Conservation (phyloP, 2,113 vertebrate species). For the Arizona elegans region DNA sequence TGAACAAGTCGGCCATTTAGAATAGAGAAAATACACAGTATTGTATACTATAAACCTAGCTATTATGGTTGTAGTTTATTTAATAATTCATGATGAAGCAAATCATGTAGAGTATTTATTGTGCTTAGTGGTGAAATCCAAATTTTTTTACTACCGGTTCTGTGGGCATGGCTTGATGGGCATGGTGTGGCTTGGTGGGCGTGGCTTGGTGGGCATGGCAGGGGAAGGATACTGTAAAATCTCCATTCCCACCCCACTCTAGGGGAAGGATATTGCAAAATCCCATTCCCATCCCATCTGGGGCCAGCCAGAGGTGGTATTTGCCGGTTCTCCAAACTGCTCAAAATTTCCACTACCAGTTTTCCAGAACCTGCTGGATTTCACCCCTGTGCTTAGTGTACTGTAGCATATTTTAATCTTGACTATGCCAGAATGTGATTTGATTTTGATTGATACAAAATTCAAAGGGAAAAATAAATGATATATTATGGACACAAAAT, state of each 20-base stretch:
- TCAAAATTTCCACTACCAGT: too few relatives aligned
- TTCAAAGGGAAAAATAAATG: not conserved
- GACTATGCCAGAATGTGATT: not conserved
- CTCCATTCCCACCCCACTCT: too few relatives aligned
- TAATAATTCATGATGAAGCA: not conserved
- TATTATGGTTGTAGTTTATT: not conserved
- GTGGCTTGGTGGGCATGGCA: too few relatives aligned
- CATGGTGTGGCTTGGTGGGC: too few relatives aligned
- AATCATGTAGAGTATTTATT: not conserved
- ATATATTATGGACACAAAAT: not conserved
- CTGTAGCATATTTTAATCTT: not conserved
- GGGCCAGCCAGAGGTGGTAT: too few relatives aligned
- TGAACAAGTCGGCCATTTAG: not conserved
- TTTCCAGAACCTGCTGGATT: too few relatives aligned
- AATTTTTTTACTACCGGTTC: too few relatives aligned
- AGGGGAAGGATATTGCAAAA: too few relatives aligned
- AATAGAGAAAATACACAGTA: not conserved
- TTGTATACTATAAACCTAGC: not conserved
- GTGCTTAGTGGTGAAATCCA: not conserved
- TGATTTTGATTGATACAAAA: not conserved
- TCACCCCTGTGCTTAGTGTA: not conserved
- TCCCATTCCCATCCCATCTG: too few relatives aligned
- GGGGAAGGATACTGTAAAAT: too few relatives aligned
- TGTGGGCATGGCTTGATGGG: too few relatives aligned
- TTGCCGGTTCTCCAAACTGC: too few relatives aligned